These are phyloP conservation scores for Acleris holmiana DNA, from an alignment of 2,888 invertebrate genomes.

Conservation along the genomic window DNA sequence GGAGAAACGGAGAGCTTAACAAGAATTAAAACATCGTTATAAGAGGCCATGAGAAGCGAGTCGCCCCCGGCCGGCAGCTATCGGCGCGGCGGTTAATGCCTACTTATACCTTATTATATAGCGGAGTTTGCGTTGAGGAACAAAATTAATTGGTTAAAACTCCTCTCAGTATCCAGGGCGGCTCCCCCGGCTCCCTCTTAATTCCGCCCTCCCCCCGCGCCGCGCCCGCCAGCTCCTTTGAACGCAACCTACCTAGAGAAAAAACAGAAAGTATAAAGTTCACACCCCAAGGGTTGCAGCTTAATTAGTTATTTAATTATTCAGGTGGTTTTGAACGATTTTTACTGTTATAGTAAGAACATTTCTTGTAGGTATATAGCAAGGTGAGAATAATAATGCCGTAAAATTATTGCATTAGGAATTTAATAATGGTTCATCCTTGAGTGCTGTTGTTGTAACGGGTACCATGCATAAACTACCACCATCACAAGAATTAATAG, in stretches of 20 bases:
- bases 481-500: too few species aligned
- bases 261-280: conserved; percentile 85
- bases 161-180: conserved; percentile 85
- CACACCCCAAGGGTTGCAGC: conserved; percentile 70
- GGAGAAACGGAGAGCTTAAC: conserved; percentile 84
- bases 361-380: background rate
- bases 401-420: too few species aligned
- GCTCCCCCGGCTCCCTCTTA: conserved; percentile 75
- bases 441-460: too few species aligned
- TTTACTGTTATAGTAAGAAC: background rate
- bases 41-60: conserved; percentile 73
- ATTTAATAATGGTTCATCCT: too few species aligned
- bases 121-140: conserved; percentile 85
- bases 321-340: conserved; percentile 19
- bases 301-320: conserved; percentile 68
- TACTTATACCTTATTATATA: conserved; percentile 85
- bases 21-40: conserved; percentile 84
- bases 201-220: conserved; percentile 68
- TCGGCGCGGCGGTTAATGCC: conserved; percentile 83
- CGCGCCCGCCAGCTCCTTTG: conserved; percentile 80
- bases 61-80: conserved; percentile 79
- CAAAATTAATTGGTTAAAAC: conserved; percentile 86
- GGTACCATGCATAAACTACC: too few species aligned
- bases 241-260: conserved; percentile 84
- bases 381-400: too few species aligned